Conservation (phyloP, 2,888 invertebrate species). For the Hoplodrina blanda region DNA sequence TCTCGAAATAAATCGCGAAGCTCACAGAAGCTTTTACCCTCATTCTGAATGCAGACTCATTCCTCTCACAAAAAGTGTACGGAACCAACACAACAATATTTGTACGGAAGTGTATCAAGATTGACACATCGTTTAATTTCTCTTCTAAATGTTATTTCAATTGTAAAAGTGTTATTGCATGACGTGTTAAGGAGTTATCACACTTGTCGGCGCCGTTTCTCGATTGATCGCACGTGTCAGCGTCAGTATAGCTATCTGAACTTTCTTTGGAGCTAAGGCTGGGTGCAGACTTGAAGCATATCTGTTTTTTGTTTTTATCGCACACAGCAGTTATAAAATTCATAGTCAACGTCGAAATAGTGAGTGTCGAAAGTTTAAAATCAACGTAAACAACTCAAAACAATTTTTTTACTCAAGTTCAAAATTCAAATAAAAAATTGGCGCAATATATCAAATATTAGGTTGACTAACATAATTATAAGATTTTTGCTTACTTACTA, state of each 20-base stretch:
- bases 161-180: slow-evolving; percentile 28
- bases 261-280: slow-evolving; percentile 3
- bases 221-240: slow-evolving; percentile 19
- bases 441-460: too few relatives aligned
- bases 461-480: too few relatives aligned
- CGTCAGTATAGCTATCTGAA: not conserved
- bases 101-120: slow-evolving; percentile 38
- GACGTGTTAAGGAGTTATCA: slow-evolving; percentile 8
- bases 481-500: too few relatives aligned
- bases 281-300: not conserved
- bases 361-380: too few relatives aligned
- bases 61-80: slow-evolving; percentile 40
- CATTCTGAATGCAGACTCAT: slow-evolving; percentile 51
- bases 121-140: slow-evolving; percentile 46
- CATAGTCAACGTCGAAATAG: too few relatives aligned
- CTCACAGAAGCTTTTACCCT: slow-evolving; percentile 60
- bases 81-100: slow-evolving; percentile 42
- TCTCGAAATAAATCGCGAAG: slow-evolving; percentile 39
- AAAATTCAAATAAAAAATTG: not conserved
- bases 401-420: too few relatives aligned
- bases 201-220: slow-evolving; percentile 13
- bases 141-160: slow-evolving; percentile 32
- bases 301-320: not conserved
- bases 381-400: too few relatives aligned
- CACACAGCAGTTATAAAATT: too few relatives aligned